Percentiles rank a stretch among this genome's conserved stretches.
Conservation (phyloP, 2,113 vertebrate genomes). For the Oryzias curvinotus region DNA sequence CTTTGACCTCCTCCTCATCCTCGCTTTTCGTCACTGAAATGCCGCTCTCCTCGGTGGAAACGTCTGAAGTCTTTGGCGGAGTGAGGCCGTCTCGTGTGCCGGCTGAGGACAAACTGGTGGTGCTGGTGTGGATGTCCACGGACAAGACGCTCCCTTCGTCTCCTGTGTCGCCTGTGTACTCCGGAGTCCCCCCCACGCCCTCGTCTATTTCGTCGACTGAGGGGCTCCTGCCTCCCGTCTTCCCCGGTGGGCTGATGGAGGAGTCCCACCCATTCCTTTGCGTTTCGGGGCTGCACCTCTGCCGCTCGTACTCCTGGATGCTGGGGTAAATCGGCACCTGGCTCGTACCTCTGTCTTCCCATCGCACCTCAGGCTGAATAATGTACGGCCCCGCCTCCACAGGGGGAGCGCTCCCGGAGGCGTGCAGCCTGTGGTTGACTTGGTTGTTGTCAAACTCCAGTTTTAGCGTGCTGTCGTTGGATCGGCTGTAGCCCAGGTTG, state of each 20-base stretch:
- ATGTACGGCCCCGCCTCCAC: constrained; percentile 51
- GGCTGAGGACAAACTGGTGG: constrained; percentile 74
- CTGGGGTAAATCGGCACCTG: constrained; percentile 69
- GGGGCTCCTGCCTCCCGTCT: constrained; percentile 12
- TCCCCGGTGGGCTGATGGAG: not conserved
- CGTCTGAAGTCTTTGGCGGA: constrained; percentile 31
- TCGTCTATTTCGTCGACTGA: constrained; percentile 64
- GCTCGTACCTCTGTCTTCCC: constrained; percentile 39
- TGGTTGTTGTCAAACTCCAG: constrained; percentile 79
- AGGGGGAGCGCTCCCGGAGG: constrained; percentile 2
- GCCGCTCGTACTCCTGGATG: constrained; percentile 25
- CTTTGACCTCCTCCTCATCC: constrained; percentile 56
- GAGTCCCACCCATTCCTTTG: constrained; percentile 35
- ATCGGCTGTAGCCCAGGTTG: constrained; percentile 75
- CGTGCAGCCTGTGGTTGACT: constrained; percentile 71
- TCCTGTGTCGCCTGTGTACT: constrained; percentile 70
- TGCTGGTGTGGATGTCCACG: constrained; percentile 77
- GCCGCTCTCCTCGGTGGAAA: constrained; percentile 52
- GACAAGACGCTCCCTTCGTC: constrained; percentile 73
- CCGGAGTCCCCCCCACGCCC: constrained; percentile 64
- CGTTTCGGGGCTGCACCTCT: not conserved
- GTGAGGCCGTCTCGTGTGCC: constrained; percentile 65
- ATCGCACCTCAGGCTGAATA: constrained; percentile 57
- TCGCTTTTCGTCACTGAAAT: constrained; percentile 52
- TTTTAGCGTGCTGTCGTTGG: constrained; percentile 65